Conservation (phyloP, 2,113 vertebrate genomes). For the Spheniscus mendiculus region DNA sequence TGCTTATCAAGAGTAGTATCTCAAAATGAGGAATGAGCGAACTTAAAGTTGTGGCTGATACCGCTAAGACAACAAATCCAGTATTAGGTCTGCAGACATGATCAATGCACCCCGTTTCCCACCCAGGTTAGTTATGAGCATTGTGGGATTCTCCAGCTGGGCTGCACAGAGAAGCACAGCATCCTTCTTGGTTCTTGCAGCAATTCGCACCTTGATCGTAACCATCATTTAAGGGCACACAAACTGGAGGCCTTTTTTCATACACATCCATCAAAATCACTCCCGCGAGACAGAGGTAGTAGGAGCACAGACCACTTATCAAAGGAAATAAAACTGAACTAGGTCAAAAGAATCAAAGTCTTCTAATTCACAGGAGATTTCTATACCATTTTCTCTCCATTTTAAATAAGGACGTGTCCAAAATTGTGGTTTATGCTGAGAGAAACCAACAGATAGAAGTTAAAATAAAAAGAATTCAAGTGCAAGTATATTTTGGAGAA, state of each 20-base stretch:
- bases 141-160: background rate
- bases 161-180: background rate
- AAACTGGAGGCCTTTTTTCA: background rate
- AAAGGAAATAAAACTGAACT: background rate
- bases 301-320: background rate
- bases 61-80: background rate
- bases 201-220: background rate
- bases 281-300: background rate
- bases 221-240: background rate
- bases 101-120: background rate
- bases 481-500: slow-evolving; percentile 5
- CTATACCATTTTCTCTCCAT: background rate
- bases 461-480: slow-evolving; percentile 11
- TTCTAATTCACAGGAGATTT: background rate
- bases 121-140: fast-evolving
- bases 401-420: background rate
- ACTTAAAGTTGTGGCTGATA: background rate
- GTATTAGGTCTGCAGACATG: background rate
- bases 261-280: background rate
- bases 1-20: background rate
- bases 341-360: background rate
- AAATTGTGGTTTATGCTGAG: background rate
- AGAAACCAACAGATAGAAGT: background rate
- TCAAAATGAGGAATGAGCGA: background rate
- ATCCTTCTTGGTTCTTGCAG: background rate